Evolutionary conservation across 2,888 invertebrate species (phyloP).

Genomic region (Norana najaformis): DNA sequence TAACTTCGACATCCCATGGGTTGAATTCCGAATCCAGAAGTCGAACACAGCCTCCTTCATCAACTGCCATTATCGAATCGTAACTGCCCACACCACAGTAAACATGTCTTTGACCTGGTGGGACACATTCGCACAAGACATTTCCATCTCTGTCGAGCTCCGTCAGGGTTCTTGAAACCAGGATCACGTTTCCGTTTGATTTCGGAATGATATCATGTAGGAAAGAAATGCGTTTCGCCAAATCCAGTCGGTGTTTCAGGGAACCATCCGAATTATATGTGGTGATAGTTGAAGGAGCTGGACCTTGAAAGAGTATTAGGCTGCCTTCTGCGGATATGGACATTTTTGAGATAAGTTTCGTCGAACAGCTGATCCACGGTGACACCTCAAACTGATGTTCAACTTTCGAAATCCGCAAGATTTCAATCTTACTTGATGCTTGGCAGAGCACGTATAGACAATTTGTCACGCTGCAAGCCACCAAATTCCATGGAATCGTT

Average conservation of each 20-base stretch:
- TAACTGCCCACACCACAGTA: not conserved
- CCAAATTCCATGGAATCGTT: not conserved
- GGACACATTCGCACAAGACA: not conserved
- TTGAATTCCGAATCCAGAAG: not conserved
- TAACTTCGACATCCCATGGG: not conserved
- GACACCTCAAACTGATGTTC: not conserved
- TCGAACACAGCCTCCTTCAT: not conserved
- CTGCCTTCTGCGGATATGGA: not conserved
- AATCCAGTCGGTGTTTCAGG: not conserved
- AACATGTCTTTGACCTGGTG: not conserved
- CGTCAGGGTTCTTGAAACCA: not conserved
- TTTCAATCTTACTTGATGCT: not conserved
- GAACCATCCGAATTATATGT: not conserved
- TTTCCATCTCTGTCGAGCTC: not conserved
- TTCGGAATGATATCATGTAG: not conserved
- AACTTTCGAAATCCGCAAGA: not conserved
- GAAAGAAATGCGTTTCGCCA: not conserved
- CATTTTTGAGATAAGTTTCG: not conserved
- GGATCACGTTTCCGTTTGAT: not conserved
- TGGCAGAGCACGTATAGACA: not conserved
- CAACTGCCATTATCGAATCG: not conserved
- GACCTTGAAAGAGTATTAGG: not conserved
- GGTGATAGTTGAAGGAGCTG: not conserved
- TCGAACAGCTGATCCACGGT: not conserved
- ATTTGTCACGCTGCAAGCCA: not conserved